Base-by-base conservation (phyloP, 2,888 invertebrate genomes). In the Crematogaster levior region DNA sequence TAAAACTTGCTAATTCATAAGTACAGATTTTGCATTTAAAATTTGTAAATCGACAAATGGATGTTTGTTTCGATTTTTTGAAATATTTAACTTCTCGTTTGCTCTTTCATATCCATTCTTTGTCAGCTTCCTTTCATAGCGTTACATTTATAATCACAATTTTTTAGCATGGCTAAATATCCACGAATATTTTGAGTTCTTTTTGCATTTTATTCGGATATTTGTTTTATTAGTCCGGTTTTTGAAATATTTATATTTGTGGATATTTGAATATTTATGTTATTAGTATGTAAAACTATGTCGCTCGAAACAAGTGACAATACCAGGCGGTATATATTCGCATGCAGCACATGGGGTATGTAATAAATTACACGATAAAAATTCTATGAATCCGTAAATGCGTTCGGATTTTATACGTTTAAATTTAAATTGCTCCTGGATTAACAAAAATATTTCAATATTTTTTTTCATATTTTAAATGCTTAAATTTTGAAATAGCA, bases 231-330 rank as follows among this genome's bases (percentile, higher is more conserved):
- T 65, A 75, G 18, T 65, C 24, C 24, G 51, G 75, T 51, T 10
- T 24, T 65, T 65, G 37, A 27, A 63, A 65, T 65, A 75, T 75
- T 75, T 75, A 75, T 51, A 65, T 51, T 27, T 65, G 65, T 37
- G 65, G 37, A 65, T 65, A 75, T 65, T 75, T 75, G 75, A 75
- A 75, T 75, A 75, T 75, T 75, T 75, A 75, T 75, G 75, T 65
- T 75, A 75, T 75, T 75, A 75, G 65, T 40, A 75, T 66, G 75
- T 65, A 66, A 75, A 75, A 75, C 75, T 75, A 75, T n/a, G 51
- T 75, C 51, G 66, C 65, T 48, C 75, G 75, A 75, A 75, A 65
- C 65, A 65, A 51, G 65, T 75, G 75, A 75, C 75, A 75, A 75
- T 65, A 65, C 65, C 27, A 75, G 51, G 75, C 75, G 24, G 65